These are phyloP conservation scores for Serripes groenlandicus DNA, from an alignment of 2,888 invertebrate genomes.

Conservation along the genomic window DNA sequence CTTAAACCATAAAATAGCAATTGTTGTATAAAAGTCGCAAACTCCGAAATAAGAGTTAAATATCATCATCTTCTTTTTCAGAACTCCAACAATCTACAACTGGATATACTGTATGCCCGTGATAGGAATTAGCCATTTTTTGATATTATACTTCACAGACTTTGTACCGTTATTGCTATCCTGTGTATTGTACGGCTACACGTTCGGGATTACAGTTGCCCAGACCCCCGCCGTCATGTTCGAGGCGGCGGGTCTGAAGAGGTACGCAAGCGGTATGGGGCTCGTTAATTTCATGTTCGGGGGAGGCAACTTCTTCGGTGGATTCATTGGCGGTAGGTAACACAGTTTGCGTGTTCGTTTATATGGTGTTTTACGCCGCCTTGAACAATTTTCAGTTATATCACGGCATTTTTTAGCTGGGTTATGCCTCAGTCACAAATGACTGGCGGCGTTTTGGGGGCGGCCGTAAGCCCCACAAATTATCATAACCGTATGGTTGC, in stretches of 20 bases:
- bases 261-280: constrained; percentile 56
- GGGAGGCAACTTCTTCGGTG: constrained; percentile 47
- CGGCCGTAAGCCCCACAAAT: too few relatives aligned
- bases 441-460: too few relatives aligned
- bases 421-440: too few relatives aligned
- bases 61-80: too few relatives aligned
- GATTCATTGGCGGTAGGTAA: constrained; percentile 45
- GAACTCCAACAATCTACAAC: constrained; percentile 58
- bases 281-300: constrained; percentile 55
- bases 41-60: too few relatives aligned
- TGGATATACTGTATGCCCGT: constrained; percentile 57
- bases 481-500: too few relatives aligned
- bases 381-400: too few relatives aligned
- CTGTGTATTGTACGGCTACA: constrained; percentile 43
- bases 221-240: constrained; percentile 61
- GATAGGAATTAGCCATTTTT: constrained; percentile 43
- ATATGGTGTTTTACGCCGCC: too few relatives aligned
- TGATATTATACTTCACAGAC: constrained; percentile 46
- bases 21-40: too few relatives aligned
- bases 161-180: constrained; percentile 54
- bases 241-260: constrained; percentile 53
- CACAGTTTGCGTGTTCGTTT: too few relatives aligned
- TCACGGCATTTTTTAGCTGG: too few relatives aligned
- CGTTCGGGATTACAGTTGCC: constrained; percentile 56
- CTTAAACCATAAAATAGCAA: too few relatives aligned